Evolutionary conservation across 2,888 invertebrate species (phyloP).

Genomic region (Caradrina kadenii): DNA sequence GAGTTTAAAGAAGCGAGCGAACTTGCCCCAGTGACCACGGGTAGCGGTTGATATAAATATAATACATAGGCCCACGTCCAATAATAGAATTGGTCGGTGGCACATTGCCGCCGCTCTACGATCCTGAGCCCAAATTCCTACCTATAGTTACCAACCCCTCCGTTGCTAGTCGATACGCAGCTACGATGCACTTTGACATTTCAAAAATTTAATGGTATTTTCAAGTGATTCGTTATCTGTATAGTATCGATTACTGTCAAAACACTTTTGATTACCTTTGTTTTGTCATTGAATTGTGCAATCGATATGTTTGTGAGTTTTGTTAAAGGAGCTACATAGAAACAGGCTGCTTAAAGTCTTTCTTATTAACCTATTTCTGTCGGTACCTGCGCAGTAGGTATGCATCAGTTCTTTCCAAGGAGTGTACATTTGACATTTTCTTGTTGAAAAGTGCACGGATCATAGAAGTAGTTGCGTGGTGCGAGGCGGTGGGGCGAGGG

Average conservation of each 20-base stretch:
- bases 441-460: conserved; percentile 87
- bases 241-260: conserved; percentile 9
- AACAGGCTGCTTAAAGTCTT: conserved; percentile 33
- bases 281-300: conserved; percentile 31
- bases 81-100: conserved; percentile 77
- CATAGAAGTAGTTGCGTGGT: conserved; percentile 85
- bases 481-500: conserved; percentile 68
- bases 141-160: conserved; percentile 55
- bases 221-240: conserved; percentile 10
- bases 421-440: conserved; percentile 85
- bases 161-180: conserved; percentile 61
- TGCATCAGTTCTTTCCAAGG: conserved; percentile 51
- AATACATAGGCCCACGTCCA: conserved; percentile 78
- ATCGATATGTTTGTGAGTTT: conserved; percentile 24
- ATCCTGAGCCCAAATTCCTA: conserved; percentile 69
- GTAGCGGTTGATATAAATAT: conserved; percentile 84
- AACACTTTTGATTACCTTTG: conserved; percentile 29
- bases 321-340: conserved; percentile 17
- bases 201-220: conserved; percentile 51
- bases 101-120: conserved; percentile 71
- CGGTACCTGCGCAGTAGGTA: conserved; percentile 43
- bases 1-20: conserved; percentile 86
- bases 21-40: conserved; percentile 88
- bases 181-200: conserved; percentile 69
- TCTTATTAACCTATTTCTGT: conserved; percentile 56